Evolutionary conservation across 2,113 vertebrate species (phyloP).

Genomic region (Sorex fumeus): DNA sequence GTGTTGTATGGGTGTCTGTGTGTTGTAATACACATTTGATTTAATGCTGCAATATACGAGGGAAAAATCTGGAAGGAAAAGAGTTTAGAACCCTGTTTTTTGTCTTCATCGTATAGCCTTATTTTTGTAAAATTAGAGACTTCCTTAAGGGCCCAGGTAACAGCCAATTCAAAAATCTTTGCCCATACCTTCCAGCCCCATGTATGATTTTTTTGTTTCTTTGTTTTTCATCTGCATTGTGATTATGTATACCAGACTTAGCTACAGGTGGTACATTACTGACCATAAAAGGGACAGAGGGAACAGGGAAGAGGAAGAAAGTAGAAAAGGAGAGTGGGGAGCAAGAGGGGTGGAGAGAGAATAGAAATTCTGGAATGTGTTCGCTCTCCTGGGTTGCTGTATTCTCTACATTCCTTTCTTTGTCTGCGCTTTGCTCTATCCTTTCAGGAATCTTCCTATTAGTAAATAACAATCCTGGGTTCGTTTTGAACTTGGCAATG

Average conservation of each 20-base stretch:
- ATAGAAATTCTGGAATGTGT: conserved; percentile 10
- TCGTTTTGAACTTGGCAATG: conserved; percentile 84
- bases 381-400: not conserved
- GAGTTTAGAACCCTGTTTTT: not conserved
- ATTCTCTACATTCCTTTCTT: conserved; percentile 56
- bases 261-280: not conserved
- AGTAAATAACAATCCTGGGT: conserved; percentile 84
- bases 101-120: conserved; percentile 53
- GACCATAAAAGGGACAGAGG: not conserved
- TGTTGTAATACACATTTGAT: not conserved
- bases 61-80: not conserved
- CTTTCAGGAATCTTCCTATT: conserved; percentile 78
- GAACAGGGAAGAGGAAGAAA: too few relatives aligned
- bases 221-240: conserved; percentile 15
- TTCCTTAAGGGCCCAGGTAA: conserved; percentile 27
- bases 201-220: not conserved
- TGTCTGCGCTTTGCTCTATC: conserved; percentile 35
- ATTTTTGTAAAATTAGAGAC: conserved; percentile 56
- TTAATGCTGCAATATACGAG: not conserved
- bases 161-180: not conserved
- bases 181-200: not conserved
- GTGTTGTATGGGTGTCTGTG: too few relatives aligned
- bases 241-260: not conserved
- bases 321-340: not conserved
- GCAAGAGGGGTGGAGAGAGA: not conserved